Evolutionary conservation across 2,113 vertebrate species (phyloP).

Genomic region (Trachemys scripta): DNA sequence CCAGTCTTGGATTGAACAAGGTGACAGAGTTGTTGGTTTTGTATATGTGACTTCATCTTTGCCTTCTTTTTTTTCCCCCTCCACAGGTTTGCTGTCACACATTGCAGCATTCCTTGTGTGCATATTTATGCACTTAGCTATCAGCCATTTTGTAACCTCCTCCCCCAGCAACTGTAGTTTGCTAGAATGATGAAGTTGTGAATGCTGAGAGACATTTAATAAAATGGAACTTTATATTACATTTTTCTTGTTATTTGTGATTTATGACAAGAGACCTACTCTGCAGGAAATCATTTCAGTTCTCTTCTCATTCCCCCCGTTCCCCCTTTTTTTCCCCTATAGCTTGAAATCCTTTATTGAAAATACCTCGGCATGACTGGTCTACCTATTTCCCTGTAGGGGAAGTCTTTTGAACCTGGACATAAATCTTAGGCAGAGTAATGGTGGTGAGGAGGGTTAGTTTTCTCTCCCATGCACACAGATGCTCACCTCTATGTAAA

Average conservation of each 20-base stretch:
- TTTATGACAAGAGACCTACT: constrained; percentile 45
- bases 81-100: neutral
- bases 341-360: constrained; percentile 49
- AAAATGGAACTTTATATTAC: constrained; percentile 57
- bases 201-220: constrained; percentile 56
- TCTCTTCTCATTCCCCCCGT: neutral
- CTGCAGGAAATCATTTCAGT: constrained; percentile 45
- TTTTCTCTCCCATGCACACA: neutral
- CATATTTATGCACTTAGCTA: neutral
- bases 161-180: constrained; percentile 4
- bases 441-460: neutral
- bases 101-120: neutral
- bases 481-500: constrained; percentile 44
- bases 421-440: constrained; percentile 35
- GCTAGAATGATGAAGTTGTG: constrained; percentile 60
- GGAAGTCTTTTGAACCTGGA: constrained; percentile 42
- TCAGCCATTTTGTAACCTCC: neutral
- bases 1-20: neutral
- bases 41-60: neutral
- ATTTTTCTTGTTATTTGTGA: constrained; percentile 60
- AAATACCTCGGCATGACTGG: constrained; percentile 38
- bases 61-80: neutral
- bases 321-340: neutral
- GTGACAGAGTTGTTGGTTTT: neutral
- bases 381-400: constrained; percentile 23